Percentiles rank a stretch among this genome's conserved stretches.
These are phyloP conservation scores for Buphagus erythrorhynchus DNA, from an alignment of 2,797 vertebrate species.

Conservation along the genomic window DNA sequence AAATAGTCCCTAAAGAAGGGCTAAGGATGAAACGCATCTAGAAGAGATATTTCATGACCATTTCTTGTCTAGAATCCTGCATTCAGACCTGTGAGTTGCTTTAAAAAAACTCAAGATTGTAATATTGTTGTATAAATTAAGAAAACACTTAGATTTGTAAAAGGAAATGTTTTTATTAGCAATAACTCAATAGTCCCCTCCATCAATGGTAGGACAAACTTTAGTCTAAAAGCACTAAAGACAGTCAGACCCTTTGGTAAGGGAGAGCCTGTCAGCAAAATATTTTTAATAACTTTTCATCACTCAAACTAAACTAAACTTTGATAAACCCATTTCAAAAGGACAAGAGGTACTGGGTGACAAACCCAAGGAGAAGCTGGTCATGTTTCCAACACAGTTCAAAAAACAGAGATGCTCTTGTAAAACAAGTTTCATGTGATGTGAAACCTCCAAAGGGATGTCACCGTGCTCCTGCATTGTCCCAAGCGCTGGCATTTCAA, in stretches of 20 bases:
- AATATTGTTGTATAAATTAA: neutral
- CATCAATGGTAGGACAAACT: neutral
- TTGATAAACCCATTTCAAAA: neutral
- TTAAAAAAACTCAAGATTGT: fast-evolving
- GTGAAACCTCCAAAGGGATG: fast-evolving
- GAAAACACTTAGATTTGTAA: neutral
- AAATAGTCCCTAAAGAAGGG: neutral
- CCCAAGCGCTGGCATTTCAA: neutral
- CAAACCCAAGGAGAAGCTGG: neutral
- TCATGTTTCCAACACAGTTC: fast-evolving
- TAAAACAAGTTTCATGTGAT: neutral
- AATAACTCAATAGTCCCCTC: neutral
- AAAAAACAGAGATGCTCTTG: fast-evolving
- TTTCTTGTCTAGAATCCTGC: neutral
- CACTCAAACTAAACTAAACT: neutral
- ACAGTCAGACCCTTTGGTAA: neutral
- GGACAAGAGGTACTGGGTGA: neutral
- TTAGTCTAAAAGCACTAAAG: neutral
- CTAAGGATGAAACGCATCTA: neutral
- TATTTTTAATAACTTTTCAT: neutral
- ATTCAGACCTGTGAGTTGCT: neutral
- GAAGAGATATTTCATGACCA: neutral
- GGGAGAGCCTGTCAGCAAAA: neutral
- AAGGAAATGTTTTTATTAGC: neutral
- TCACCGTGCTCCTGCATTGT: fast-evolving